Conservation (phyloP, 2,797 vertebrate genomes). For the Lagocephalus sceleratus region DNA sequence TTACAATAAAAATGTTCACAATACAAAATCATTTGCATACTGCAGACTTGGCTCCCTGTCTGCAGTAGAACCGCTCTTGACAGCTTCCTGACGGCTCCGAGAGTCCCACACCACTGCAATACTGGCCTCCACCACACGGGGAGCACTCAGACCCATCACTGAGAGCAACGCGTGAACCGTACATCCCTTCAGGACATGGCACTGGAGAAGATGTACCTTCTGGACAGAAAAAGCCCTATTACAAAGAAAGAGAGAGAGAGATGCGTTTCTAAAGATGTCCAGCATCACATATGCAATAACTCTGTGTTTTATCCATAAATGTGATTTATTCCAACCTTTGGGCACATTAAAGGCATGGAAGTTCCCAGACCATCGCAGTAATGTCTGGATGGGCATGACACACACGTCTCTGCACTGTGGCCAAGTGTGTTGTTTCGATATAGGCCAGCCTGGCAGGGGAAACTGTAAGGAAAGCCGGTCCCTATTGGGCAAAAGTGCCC, state of each 20-base stretch:
- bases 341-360: constrained; percentile 74
- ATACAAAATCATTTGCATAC: constrained; percentile 63
- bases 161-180: constrained; percentile 66
- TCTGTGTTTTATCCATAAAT: constrained; percentile 1
- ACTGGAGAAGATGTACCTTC: constrained; percentile 71
- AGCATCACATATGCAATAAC: not conserved
- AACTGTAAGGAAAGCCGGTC: constrained; percentile 81
- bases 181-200: constrained; percentile 80
- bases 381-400: constrained; percentile 75
- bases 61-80: constrained; percentile 83
- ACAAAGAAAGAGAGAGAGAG: not conserved
- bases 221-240: constrained; percentile 82
- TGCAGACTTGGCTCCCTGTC: constrained; percentile 75
- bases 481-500: constrained; percentile 83
- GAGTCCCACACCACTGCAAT: constrained; percentile 78
- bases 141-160: constrained; percentile 68
- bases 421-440: constrained; percentile 79
- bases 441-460: constrained; percentile 79
- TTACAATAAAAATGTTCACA: not conserved
- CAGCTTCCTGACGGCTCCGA: constrained; percentile 78
- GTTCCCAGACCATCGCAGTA: constrained; percentile 78
- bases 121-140: constrained; percentile 78
- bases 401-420: constrained; percentile 71
- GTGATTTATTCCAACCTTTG: constrained; percentile 64
- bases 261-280: not conserved